Evolutionary conservation across 2,113 vertebrate species (phyloP), one percentile per base, ranked within the genome.

Genomic region (Archilochus colubris): DNA sequence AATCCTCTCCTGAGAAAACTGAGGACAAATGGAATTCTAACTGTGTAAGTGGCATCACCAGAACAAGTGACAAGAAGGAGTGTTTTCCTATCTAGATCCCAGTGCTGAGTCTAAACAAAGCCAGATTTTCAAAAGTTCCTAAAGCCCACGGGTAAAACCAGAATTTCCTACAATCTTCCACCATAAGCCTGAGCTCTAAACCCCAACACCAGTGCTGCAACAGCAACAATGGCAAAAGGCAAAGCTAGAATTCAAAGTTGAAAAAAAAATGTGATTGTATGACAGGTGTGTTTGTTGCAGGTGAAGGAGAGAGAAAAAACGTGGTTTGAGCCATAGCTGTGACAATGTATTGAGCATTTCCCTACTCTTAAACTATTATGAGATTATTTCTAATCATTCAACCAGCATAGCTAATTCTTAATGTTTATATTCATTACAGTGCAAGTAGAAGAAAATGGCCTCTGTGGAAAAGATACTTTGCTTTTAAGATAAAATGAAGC

Each of bases 321-420:
- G 19, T 38, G 11, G 15, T 82, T 79, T 89, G 84, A 93, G 89
- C 89, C 85, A 94, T 27, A 67, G 62, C 24, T 85, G 13, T 82
- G 88, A 87, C 77, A 95, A 68, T 72, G 57, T 11, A 51, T 21
- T 69, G 33, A 50, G 23, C 67, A 50, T 64, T 86, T 77, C 57
- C 43, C 61, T 88, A 25, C 36, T 14, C 58, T 94, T 73, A 79
- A 92, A 91, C 18, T 89, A 96, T 94, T 93, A 92, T n/a, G 50
- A 95, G 66, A 85, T 44, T 63, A 31, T 75, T 92, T 84, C 53
- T 15, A 85, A 85, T 89, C 54, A 1, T 66, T 76, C 50, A 59
- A 88, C 94, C 85, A 95, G 74, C 57, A 67, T 4, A 84, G 40
- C 62, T 76, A 91, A 88, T 30, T 27, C 86, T 46, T 63, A 82